A percentile compares a stretch with the other conserved stretches of the same genome.
Evolutionary conservation across 2,888 invertebrate genomes (phyloP).

Genomic region (Diadromus collaris): DNA sequence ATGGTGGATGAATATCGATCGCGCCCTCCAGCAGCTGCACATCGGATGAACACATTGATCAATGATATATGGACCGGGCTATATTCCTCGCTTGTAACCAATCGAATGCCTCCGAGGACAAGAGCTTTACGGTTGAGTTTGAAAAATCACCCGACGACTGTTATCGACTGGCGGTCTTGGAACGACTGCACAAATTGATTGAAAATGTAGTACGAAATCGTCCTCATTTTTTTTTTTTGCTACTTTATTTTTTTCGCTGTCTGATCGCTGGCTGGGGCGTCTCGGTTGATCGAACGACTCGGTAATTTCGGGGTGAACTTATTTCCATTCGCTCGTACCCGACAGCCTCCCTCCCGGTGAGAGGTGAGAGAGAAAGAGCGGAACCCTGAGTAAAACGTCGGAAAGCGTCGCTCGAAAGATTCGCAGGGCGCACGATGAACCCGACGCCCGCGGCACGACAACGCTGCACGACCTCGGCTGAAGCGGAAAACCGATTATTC

Average conservation of each 20-base stretch:
- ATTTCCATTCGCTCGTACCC: conserved; percentile 57
- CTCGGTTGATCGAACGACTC: conserved; percentile 58
- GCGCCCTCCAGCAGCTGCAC: neutral
- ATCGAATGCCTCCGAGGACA: neutral
- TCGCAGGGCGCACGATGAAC: conserved; percentile 48
- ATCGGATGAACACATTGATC: no score
- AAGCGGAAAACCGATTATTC: conserved; percentile 61
- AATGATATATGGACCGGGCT: no score
- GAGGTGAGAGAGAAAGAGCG: conserved; percentile 42
- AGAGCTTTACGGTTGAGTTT: neutral
- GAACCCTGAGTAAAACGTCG: conserved; percentile 10
- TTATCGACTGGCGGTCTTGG: neutral
- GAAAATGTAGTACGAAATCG: conserved; percentile 39
- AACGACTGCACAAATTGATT: conserved; percentile 35
- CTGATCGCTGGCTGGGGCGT: conserved; percentile 43
- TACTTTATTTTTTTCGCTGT: conserved; percentile 35
- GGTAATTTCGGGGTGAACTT: conserved; percentile 55
- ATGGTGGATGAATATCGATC: neutral
- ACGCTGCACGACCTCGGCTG: conserved; percentile 47
- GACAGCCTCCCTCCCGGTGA: conserved; percentile 28
- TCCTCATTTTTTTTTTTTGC: neutral
- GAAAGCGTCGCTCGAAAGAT: conserved; percentile 30
- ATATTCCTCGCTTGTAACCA: no score
- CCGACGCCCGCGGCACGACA: conserved; percentile 36
- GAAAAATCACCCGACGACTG: conserved; percentile 12